These are phyloP conservation scores for Callipepla squamata DNA, from an alignment of 2,113 vertebrate species.

Conservation along the genomic window DNA sequence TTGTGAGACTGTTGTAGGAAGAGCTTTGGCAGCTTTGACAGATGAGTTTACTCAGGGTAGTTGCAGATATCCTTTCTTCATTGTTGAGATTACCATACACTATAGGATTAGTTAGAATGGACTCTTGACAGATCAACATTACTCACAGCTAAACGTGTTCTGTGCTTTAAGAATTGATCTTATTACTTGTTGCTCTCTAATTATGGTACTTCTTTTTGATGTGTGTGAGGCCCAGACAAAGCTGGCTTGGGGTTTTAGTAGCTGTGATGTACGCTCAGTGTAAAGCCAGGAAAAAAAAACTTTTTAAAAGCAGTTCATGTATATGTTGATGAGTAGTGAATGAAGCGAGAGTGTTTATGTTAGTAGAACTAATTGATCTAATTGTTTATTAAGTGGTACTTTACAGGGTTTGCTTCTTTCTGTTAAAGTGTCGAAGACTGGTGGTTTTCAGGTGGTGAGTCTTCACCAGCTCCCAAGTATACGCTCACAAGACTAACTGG, in stretches of 20 bases:
- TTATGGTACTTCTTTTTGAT: background rate
- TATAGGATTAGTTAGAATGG: slow-evolving; percentile 1
- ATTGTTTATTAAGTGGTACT: background rate
- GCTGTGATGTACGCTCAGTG: background rate
- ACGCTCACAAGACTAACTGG: rapidly evolving
- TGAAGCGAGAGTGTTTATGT: background rate
- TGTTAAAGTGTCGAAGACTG: rapidly evolving
- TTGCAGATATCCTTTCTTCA: background rate
- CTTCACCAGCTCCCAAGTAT: background rate
- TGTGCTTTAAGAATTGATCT: slow-evolving; percentile 7
- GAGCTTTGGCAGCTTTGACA: slow-evolving; percentile 1
- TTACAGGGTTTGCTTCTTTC: background rate
- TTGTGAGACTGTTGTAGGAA: background rate
- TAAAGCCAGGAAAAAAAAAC: background rate
- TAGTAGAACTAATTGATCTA: background rate
- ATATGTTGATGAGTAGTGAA: background rate
- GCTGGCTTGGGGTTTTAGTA: background rate
- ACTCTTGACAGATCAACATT: background rate
- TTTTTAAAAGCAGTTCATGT: background rate
- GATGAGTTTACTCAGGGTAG: background rate
- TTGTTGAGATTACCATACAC: background rate
- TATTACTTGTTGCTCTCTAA: slow-evolving; percentile 3
- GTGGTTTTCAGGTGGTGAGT: background rate
- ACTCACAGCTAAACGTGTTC: background rate
- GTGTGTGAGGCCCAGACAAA: background rate